A percentile compares a stretch with the other conserved stretches of the same genome.
Conservation (phyloP, 2,888 invertebrate species). For the Mimas tiliae region DNA sequence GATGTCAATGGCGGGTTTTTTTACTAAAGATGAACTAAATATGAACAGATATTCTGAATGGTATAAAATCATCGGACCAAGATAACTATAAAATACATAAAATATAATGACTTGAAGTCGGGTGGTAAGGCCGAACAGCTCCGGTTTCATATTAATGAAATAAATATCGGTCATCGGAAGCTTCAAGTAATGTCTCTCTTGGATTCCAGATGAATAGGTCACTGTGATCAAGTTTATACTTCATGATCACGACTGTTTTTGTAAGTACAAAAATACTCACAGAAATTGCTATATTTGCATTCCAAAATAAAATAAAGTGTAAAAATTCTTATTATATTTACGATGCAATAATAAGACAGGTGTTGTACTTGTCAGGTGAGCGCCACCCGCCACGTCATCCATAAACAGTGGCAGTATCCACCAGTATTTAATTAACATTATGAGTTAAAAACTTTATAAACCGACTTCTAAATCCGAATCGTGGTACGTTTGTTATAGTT, state of each 20-base stretch:
- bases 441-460: too few species aligned
- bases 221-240: too few species aligned
- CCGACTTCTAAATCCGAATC: too few species aligned
- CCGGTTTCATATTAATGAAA: neutral
- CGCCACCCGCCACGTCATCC: too few species aligned
- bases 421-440: too few species aligned
- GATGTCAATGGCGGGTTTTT: too few species aligned
- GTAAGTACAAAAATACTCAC: neutral
- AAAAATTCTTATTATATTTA: neutral
- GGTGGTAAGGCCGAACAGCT: neutral
- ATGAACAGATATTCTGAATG: neutral
- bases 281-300: neutral
- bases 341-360: neutral
- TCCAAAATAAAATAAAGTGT: neutral
- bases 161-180: neutral
- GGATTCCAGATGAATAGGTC: too few species aligned
- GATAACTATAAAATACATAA: neutral
- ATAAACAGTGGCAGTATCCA: too few species aligned
- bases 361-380: neutral
- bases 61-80: too few species aligned
- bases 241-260: too few species aligned
- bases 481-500: too few species aligned
- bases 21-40: too few species aligned
- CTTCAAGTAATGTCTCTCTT: neutral
- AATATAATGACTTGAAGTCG: neutral